Conservation (phyloP, 2,888 invertebrate genomes). For the Philhelius pedissequus region DNA sequence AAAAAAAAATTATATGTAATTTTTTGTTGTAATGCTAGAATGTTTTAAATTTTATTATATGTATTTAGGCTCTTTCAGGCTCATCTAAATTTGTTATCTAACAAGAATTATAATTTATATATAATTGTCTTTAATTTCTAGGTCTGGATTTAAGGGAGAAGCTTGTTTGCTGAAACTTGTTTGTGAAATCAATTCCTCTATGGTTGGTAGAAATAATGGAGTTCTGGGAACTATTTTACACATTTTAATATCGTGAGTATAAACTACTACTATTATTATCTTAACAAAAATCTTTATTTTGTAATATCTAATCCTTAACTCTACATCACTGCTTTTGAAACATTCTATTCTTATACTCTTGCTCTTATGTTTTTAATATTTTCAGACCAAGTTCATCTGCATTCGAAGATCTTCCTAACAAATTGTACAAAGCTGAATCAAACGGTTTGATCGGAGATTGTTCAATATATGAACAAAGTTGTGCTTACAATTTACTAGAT, state of each 20-base stretch:
- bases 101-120: not conserved
- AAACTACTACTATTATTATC: not conserved
- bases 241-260: conserved; percentile 84
- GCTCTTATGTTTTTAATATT: no score
- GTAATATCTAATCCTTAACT: no score
- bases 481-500: conserved; percentile 72
- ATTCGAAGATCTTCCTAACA: conserved; percentile 72
- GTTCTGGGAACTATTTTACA: conserved; percentile 84
- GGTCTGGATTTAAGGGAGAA: conserved; percentile 81
- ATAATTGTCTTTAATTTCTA: conserved; percentile 37
- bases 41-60: no score
- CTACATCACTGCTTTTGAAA: no score
- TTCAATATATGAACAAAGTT: conserved; percentile 71
- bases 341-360: no score
- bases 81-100: no score
- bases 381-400: conserved; percentile 74
- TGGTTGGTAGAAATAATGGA: conserved; percentile 80
- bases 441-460: conserved; percentile 74
- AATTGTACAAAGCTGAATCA: conserved; percentile 74
- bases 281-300: no score
- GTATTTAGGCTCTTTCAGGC: no score
- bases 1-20: no score
- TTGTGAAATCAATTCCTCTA: conserved; percentile 82
- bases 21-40: no score
- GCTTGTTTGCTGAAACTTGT: conserved; percentile 83